phyloP scores from a whole-genome alignment of 2,888 invertebrate species.

The Prenolepis imparis region DNA sequence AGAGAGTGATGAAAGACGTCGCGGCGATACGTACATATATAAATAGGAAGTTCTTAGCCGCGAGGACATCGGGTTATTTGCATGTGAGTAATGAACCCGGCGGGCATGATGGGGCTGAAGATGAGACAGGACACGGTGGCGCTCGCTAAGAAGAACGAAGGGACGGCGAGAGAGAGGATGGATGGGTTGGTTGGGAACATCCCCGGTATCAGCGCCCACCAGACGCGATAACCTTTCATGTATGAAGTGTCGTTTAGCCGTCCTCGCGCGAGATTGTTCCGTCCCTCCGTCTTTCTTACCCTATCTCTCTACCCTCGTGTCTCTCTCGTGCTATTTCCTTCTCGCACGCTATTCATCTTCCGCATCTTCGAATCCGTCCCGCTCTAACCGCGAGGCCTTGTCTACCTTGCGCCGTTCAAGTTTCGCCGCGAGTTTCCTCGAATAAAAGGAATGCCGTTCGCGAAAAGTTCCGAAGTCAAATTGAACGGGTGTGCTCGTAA shows the following conservation, averaged over 20 bases:
- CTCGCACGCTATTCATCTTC: conserved; percentile 18
- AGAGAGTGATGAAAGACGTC: conserved; percentile 44
- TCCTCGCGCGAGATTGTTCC: conserved; percentile 63
- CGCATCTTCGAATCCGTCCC: not conserved
- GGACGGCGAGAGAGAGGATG: conserved; percentile 43
- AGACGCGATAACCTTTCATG: conserved; percentile 80
- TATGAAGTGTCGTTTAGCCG: conserved; percentile 79
- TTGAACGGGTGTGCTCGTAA: conserved; percentile 63
- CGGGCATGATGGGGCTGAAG: conserved; percentile 66
- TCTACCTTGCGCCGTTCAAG: conserved; percentile 58
- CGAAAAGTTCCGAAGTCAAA: conserved; percentile 69
- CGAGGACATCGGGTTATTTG: conserved; percentile 64
- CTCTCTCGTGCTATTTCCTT: conserved; percentile 45
- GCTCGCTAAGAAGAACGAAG: conserved; percentile 57
- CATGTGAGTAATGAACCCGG: conserved; percentile 76
- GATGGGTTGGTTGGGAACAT: conserved; percentile 56
- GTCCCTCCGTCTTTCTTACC: conserved; percentile 37
- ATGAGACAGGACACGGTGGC: conserved; percentile 65
- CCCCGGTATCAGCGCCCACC: conserved; percentile 76
- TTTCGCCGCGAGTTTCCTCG: conserved; percentile 64
- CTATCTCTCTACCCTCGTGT: not conserved
- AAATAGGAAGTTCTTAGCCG: conserved; percentile 38
- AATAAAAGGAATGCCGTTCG: conserved; percentile 66
- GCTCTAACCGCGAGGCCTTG: conserved; percentile 51
- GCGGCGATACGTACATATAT: conserved; percentile 17